phyloP scores from a whole-genome alignment of 2,888 invertebrate species.

The Philhelius pedissequus region DNA sequence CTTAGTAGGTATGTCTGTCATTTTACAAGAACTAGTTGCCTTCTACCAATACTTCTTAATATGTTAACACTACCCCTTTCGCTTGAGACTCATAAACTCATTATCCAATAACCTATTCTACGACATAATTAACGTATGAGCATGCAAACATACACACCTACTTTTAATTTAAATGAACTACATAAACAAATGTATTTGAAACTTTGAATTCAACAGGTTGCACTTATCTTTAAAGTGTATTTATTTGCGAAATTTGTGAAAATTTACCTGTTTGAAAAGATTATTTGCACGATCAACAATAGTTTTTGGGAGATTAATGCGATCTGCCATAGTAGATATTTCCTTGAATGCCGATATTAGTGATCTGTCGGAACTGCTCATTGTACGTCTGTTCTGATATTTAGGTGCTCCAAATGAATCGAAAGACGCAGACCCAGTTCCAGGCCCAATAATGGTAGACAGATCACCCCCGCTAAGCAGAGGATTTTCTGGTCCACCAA shows the following conservation, averaged over 20 bases:
- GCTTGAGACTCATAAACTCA: too few relatives aligned
- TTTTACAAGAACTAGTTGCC: too few relatives aligned
- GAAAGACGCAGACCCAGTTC: slow-evolving; percentile 89
- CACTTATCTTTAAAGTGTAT: not conserved
- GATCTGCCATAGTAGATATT: slow-evolving; percentile 98
- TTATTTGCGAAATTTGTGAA: not conserved
- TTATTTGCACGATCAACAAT: slow-evolving; percentile 98
- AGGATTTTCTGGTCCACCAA: slow-evolving; percentile 99
- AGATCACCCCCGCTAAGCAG: slow-evolving; percentile 96
- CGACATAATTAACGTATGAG: too few relatives aligned
- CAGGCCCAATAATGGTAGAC: slow-evolving; percentile 94
- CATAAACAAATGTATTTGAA: too few relatives aligned
- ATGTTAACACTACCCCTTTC: too few relatives aligned
- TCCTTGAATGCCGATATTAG: slow-evolving; percentile 97
- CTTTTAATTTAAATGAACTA: too few relatives aligned
- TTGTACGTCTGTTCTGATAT: slow-evolving; percentile 87
- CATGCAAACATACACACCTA: too few relatives aligned
- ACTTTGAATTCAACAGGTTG: not conserved
- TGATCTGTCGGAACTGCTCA: slow-evolving; percentile 97
- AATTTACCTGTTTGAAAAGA: slow-evolving; percentile 93
- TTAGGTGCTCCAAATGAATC: slow-evolving; percentile 91
- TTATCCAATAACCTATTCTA: too few relatives aligned
- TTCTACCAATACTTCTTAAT: too few relatives aligned
- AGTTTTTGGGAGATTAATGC: slow-evolving; percentile 97
- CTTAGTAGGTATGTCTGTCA: too few relatives aligned